Evolutionary conservation across 1,140 invertebrate genomes (phyloP).

Genomic region (Anthonomus grandis): DNA sequence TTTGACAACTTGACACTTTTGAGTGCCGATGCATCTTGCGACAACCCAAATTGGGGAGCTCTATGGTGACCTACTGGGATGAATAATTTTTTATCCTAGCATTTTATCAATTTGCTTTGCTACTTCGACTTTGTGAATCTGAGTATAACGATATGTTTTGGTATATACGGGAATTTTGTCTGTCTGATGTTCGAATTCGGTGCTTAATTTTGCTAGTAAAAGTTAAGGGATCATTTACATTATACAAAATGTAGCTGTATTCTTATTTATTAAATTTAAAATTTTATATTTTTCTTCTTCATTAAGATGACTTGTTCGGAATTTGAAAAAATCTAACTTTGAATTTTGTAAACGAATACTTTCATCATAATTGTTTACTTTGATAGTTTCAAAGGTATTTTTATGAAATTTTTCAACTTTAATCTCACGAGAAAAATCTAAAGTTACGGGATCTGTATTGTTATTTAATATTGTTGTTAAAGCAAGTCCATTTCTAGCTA

Average conservation of each 20-base stretch:
- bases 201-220: slow-evolving; percentile 33
- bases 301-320: slow-evolving; percentile 14
- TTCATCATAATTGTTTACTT: slow-evolving; percentile 3
- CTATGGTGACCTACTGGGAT: slow-evolving; percentile 14
- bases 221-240: slow-evolving; percentile 24
- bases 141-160: slow-evolving; percentile 18
- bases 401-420: slow-evolving; percentile 8
- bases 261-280: slow-evolving; percentile 22
- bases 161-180: slow-evolving; percentile 22
- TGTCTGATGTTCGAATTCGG: slow-evolving; percentile 31
- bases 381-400: background rate
- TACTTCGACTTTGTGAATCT: slow-evolving; percentile 15
- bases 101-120: slow-evolving; percentile 16
- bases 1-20: slow-evolving; percentile 26
- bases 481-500: slow-evolving; percentile 2
- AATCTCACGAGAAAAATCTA: slow-evolving; percentile 10
- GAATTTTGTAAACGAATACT: background rate
- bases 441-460: background rate
- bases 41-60: slow-evolving; percentile 16
- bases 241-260: slow-evolving; percentile 28
- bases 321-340: background rate
- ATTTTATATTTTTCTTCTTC: slow-evolving; percentile 15
- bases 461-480: slow-evolving; percentile 16
- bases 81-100: slow-evolving; percentile 23
- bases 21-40: slow-evolving; percentile 33